phyloP scores from a whole-genome alignment of 2,113 vertebrate species.

The Leptocoma aspasia region DNA sequence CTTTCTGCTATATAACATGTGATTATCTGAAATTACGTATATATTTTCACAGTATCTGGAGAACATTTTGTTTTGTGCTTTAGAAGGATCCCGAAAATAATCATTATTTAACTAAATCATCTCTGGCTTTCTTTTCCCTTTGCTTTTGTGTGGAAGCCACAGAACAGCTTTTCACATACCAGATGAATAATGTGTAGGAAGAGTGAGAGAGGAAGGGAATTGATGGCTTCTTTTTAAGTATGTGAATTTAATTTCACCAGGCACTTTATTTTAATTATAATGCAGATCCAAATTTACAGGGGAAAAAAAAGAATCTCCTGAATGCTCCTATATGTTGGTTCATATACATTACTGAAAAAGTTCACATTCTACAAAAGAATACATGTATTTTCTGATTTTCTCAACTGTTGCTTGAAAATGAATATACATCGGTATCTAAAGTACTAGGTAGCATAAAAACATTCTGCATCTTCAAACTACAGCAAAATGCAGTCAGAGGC shows the following conservation, averaged over 20 bases:
- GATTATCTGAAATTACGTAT: background rate
- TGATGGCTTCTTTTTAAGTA: conserved; percentile 7
- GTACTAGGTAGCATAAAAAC: background rate
- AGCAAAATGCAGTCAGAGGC: background rate
- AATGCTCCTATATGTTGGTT: background rate
- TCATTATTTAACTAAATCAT: conserved; percentile 16
- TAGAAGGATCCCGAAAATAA: conserved; percentile 8
- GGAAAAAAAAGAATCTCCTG: background rate
- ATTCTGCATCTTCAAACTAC: background rate
- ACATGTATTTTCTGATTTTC: background rate
- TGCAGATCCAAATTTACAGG: background rate
- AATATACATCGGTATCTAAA: background rate
- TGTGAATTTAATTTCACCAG: conserved; percentile 30
- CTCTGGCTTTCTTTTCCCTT: conserved; percentile 8
- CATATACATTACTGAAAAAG: background rate
- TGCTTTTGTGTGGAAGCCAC: conserved; percentile 38
- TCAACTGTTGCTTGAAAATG: background rate
- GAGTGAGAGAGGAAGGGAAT: conserved; percentile 24
- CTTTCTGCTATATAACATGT: background rate
- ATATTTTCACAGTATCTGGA: background rate
- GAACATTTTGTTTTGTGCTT: conserved; percentile 37
- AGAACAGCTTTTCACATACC: conserved; percentile 34
- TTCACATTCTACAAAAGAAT: background rate
- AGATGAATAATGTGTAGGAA: conserved; percentile 61
- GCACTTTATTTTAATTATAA: conserved; percentile 3